Evolutionary conservation across 2,888 invertebrate genomes (phyloP), one percentile per base, ranked within the genome.

Genomic region (Sarcophaga variegata): DNA sequence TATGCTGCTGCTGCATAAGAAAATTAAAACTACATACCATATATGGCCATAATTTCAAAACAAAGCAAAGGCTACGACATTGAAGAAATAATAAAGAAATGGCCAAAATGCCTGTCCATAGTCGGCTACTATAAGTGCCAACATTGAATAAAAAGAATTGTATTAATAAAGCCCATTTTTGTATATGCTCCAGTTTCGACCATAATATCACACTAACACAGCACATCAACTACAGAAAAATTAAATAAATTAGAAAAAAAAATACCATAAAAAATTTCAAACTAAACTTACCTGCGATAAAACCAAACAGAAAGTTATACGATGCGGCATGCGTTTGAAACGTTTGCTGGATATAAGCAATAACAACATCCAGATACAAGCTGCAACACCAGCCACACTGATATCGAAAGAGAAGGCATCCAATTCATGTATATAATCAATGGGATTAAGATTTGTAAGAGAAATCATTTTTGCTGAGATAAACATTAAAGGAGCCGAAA

Each of bases 401-500:
- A 98, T 95, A 90, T 98, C 97, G 89, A 98, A 96, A 1, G 97
- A 96, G 90, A 98, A 98, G 59, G 94, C 94, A 91, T 96, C 96
- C 78, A 98, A 93, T 89, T 98, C 96, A 45, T 95, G 95, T 1
- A 96, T 95, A 91, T 97, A 98, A 90, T 97, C 96, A 45, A 94
- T 92, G 0, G 96, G 96, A 89, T 93, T 94, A 72, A 95, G 93
- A 89, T 96, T 96, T 72, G 96, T 96, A 70, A 97, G 93, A 0
- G 97, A 96, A 89, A 98, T 97, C 95, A 99, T 96, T 94, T 98
- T 97, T 1, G 98, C 98, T 0, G 99, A 98, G 84, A 98, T 95
- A 92, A 98, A 98, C 97, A 99, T 98, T 90, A 99, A 94, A 0
- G 99, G 99, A 0, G 98, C 99, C 17, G 98, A 98, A 27, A 99